A percentile compares a stretch with the other conserved stretches of the same genome.
phyloP scores from a whole-genome alignment of 2,797 vertebrate species.

The Sylvilagus floridanus region DNA sequence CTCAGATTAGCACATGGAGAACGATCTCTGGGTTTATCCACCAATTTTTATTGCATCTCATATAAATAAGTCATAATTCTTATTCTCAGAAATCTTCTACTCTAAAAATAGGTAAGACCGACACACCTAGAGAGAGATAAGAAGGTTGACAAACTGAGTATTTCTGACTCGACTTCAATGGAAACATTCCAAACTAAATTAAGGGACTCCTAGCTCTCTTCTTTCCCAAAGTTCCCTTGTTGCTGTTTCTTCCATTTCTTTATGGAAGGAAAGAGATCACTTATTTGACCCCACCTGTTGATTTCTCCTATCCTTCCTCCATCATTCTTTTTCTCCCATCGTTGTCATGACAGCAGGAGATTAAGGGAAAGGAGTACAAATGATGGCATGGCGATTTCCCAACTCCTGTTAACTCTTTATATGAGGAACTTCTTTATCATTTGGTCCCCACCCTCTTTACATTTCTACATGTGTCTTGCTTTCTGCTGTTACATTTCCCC shows the following conservation, averaged over 20 bases:
- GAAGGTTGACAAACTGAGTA: neutral
- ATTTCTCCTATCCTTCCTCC: neutral
- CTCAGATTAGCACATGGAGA: neutral
- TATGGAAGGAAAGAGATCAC: neutral
- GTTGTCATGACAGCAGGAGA: neutral
- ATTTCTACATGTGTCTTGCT: slow-evolving; percentile 22
- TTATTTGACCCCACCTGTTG: neutral
- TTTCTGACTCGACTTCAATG: slow-evolving; percentile 56
- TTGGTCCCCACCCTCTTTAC: slow-evolving; percentile 16
- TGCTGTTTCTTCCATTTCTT: neutral
- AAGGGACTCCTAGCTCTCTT: slow-evolving; percentile 12
- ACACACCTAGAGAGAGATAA: slow-evolving; percentile 62
- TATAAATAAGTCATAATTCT: slow-evolving; percentile 30
- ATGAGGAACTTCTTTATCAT: neutral
- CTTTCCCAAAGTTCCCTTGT: neutral
- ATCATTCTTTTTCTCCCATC: neutral
- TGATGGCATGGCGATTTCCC: slow-evolving; percentile 27
- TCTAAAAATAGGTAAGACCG: slow-evolving; percentile 55
- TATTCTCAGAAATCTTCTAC: slow-evolving; percentile 26
- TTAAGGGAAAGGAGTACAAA: neutral
- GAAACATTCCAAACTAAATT: slow-evolving; percentile 61
- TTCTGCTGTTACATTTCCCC: neutral
- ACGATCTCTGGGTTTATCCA: neutral
- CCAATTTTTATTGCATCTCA: neutral
- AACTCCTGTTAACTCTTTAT: slow-evolving; percentile 46